A percentile compares a stretch with the other conserved stretches of the same genome.
Evolutionary conservation across 2,797 vertebrate genomes (phyloP).

Genomic region (Todus mexicanus): DNA sequence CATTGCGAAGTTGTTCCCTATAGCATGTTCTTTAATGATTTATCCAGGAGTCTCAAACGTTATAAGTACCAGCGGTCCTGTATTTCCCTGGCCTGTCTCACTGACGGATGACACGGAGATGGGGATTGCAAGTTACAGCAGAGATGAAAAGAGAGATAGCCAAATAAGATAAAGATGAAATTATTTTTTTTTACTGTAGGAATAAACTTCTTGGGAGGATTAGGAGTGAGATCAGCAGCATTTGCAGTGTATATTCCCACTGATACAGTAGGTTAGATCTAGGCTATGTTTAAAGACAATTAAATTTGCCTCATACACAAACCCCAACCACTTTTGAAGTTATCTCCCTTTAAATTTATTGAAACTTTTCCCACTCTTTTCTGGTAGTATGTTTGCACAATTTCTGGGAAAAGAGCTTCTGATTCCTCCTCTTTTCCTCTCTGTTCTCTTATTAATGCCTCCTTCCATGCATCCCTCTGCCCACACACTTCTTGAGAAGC

Average conservation of each 20-base stretch:
- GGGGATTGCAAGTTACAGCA: background rate
- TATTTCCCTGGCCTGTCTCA: conserved; percentile 43
- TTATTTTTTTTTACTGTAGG: background rate
- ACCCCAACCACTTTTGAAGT: background rate
- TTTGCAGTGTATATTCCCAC: background rate
- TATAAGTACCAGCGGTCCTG: conserved; percentile 40
- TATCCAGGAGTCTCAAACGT: conserved; percentile 3
- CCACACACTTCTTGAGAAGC: background rate
- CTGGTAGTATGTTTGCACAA: background rate
- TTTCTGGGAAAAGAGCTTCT: background rate
- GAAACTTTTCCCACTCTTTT: background rate
- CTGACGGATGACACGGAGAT: background rate
- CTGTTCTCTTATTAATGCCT: background rate
- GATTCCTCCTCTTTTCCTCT: background rate
- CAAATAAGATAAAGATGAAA: background rate
- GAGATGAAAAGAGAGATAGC: conserved; percentile 1
- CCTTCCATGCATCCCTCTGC: background rate
- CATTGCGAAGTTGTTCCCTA: background rate
- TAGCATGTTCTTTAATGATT: conserved; percentile 32
- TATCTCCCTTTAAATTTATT: background rate
- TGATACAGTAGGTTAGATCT: background rate
- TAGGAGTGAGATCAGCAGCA: background rate
- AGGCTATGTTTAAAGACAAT: background rate
- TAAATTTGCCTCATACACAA: background rate
- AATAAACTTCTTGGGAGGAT: background rate